Evolutionary conservation across 2,797 vertebrate genomes (phyloP).

Genomic region (Cuculus canorus): DNA sequence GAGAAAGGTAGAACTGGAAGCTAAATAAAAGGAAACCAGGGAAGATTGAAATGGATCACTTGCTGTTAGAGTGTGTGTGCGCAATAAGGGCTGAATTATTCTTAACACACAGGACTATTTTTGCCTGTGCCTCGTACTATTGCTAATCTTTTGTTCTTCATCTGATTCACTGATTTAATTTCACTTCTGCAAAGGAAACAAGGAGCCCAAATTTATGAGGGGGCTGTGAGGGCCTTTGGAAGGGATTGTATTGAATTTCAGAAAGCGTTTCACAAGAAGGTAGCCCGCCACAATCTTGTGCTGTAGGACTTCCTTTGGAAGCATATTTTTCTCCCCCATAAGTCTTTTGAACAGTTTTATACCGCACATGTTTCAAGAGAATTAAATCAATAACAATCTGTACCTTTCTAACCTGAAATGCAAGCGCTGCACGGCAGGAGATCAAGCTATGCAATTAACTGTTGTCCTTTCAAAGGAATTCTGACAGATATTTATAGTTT

Average conservation of each 20-base stretch:
- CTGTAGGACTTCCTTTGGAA: conserved; percentile 56
- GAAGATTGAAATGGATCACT: not conserved
- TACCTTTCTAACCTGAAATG: conserved; percentile 70
- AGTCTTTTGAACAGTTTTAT: conserved; percentile 70
- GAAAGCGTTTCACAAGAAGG: conserved; percentile 27
- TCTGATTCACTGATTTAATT: conserved; percentile 64
- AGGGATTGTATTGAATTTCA: conserved; percentile 39
- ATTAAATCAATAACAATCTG: conserved; percentile 75
- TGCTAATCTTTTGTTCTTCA: conserved; percentile 33
- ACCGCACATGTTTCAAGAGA: conserved; percentile 71
- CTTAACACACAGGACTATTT: not conserved
- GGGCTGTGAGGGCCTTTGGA: not conserved
- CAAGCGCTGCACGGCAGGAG: conserved; percentile 66
- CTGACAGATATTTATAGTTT: conserved; percentile 74
- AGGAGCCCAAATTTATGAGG: conserved; percentile 2
- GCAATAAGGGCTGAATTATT: not conserved
- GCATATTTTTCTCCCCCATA: conserved; percentile 55
- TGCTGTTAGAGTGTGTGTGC: not conserved
- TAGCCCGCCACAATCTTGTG: not conserved
- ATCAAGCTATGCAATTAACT: conserved; percentile 72
- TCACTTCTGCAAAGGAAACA: conserved; percentile 29
- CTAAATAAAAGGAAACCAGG: not conserved
- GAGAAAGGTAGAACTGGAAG: not conserved
- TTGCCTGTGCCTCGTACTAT: not conserved
- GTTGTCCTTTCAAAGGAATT: conserved; percentile 73